Evolutionary conservation across 2,888 invertebrate species (phyloP), one percentile per base, ranked within the genome.

Genomic region (Frankliniella fusca): DNA sequence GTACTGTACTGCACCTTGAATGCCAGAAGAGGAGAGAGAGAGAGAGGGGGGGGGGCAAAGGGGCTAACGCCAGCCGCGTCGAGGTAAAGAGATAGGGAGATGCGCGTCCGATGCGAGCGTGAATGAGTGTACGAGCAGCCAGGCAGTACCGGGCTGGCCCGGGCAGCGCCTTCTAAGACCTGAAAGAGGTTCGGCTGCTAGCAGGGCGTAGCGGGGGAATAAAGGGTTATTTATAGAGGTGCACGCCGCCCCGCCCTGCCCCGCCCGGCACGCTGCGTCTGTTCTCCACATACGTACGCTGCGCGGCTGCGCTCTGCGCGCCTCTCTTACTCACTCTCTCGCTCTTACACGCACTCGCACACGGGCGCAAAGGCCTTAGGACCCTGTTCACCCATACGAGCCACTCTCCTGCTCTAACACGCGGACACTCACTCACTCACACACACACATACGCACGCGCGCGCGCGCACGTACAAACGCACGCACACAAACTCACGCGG

Each of bases 201-300:
- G 38, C 38, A 38, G 38, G 38, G 38, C 38, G 38, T 38, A 38
- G 38, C 38, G 38, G 61, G 61, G 61, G n/a, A 61, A n/a, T 20
- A 61, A 61, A 61, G 61, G 61, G 61, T 61, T 61, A 61, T 61
- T 61, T 61, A 61, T 61, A 61, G 61, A 61, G 61, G 61, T n/a
- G 61, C 61, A 61, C 61, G 61, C 61, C 54, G 38, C 38, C 38
- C 38, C 38, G 38, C 38, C 38, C 38, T 5, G 38, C 38, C 38
- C 38, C 38, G 38, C 38, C 38, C 38, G 3, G 38, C 38, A 38
- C 38, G 38, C 38, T n/a, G 61, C 18, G 61, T 61, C 61, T 61
- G 61, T 61, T 61, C 61, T 61, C 61, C 61, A 61, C 61, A 61
- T 61, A 61, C 18, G 61, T n/a, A 15, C 1, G 2, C 38, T 54